Base-by-base conservation (phyloP, 2,888 invertebrate genomes). In the Drosophila quasianomalipes region DNA sequence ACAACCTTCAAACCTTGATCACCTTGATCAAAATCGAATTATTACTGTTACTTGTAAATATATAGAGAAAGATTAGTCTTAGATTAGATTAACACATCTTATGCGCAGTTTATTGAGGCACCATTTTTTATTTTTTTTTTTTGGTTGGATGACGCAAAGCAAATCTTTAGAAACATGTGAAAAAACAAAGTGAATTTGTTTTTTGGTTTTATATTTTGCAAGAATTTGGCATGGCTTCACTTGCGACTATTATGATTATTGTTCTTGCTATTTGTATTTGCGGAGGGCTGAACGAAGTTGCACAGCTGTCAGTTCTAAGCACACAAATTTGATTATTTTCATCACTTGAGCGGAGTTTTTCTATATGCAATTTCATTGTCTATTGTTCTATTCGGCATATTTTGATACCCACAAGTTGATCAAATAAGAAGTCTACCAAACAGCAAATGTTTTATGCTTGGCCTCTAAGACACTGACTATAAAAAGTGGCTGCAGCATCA, bases 331-430 rank as follows among this genome's bases (percentile, higher is more conserved):
- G 14, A 54, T 49, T 65, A 28, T 65, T 59, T 60, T 47, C 16
- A 31, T 47, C 3, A 51, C 26, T 26, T n/a, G 31, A 57, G 12
- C 12, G 58, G 44, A 39, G 22, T 9, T 58, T 61, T 55, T 33
- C 22, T 5, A 22, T 7, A 30, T 22, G 12, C 35, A 26, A 53
- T 49, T 51, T 26, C 19, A 22, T 41, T 26, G 52, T 47, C 68
- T 53, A 55, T 76, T 76, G 61, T 76, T 60, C 5, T 30, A 51
- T 51, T 47, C n/a, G 37, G 49, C 37, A 31, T 59, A 55, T 65
- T 74, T 81, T 35, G 26, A 62, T 61, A 64, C 9, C 9, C 61
- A 59, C 79, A 77, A 77, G 74, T 74, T 81, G 82, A 68, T 52
- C 49, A 77, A 81, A 77, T 37, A 81, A 47, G 30, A 51, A 16